These are phyloP conservation scores for Celastrina argiolus DNA, from an alignment of 2,888 invertebrate species.

Conservation along the genomic window DNA sequence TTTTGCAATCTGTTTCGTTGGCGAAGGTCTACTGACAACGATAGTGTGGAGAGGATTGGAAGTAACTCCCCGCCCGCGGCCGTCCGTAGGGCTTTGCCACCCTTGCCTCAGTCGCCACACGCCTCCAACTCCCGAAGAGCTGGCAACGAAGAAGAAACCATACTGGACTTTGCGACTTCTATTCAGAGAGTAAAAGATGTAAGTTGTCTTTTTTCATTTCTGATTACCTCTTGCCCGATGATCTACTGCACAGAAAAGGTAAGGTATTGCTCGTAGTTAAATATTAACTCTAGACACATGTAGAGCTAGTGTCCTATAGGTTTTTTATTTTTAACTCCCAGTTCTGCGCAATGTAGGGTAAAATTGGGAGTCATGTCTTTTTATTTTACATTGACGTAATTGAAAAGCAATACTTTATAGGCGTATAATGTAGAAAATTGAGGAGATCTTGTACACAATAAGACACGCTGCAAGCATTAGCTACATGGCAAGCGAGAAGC, in stretches of 20 bases:
- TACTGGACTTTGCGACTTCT: constrained; percentile 92
- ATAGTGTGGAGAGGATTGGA: constrained; percentile 49
- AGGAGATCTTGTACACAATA: neutral
- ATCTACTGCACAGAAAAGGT: neutral
- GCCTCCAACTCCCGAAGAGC: constrained; percentile 43
- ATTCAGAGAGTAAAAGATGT: constrained; percentile 97
- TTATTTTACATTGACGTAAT: neutral
- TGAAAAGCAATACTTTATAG: neutral
- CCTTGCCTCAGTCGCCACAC: constrained; percentile 53
- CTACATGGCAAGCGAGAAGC: neutral
- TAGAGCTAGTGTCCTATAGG: neutral
- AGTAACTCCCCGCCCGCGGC: constrained; percentile 59
- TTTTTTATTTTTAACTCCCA: neutral
- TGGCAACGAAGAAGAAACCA: constrained; percentile 68
- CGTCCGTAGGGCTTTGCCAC: constrained; percentile 64
- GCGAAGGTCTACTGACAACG: constrained; percentile 50
- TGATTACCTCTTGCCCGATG: neutral
- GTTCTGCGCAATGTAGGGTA: neutral
- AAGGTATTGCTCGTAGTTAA: neutral
- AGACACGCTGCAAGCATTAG: neutral
- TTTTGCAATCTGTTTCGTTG: constrained; percentile 91
- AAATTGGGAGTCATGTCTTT: neutral
- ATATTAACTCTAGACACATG: neutral
- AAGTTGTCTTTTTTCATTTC: constrained; percentile 56
- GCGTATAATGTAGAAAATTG: neutral